Evolutionary conservation across 2,113 vertebrate genomes (phyloP).

Genomic region (Cathartes aura): DNA sequence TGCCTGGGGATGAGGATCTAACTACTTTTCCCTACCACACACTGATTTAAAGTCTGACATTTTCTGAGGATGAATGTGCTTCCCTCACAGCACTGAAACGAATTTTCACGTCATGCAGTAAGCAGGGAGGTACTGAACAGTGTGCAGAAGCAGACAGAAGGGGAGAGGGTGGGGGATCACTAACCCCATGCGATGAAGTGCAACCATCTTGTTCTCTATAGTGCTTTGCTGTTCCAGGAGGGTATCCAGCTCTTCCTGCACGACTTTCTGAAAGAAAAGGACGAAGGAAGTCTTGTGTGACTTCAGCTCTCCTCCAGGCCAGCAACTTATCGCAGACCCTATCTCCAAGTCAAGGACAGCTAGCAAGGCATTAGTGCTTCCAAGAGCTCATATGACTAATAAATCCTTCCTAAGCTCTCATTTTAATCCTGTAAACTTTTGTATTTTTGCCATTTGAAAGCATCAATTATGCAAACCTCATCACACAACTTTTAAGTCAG

Average conservation of each 20-base stretch:
- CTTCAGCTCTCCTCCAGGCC: not conserved
- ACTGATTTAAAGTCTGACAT: not conserved
- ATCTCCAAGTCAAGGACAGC: not conserved
- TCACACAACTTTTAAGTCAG: too few relatives aligned
- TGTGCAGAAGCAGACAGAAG: not conserved
- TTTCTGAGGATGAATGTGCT: not conserved
- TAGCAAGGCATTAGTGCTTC: not conserved
- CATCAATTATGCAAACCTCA: not conserved
- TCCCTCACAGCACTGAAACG: not conserved
- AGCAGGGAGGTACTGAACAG: not conserved
- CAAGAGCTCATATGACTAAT: not conserved
- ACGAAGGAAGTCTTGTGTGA: not conserved
- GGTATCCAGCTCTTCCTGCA: conserved; percentile 85
- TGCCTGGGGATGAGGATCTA: not conserved
- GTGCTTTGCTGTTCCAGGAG: conserved; percentile 87
- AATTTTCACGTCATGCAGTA: not conserved
- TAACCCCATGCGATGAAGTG: conserved; percentile 94
- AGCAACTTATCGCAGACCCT: not conserved
- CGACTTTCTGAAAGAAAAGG: conserved; percentile 80
- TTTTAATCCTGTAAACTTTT: not conserved
- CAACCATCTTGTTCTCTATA: conserved; percentile 92
- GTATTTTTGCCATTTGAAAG: not conserved
- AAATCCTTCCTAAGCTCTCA: not conserved
- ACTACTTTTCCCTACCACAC: not conserved
- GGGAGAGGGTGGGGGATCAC: not conserved